Conservation (phyloP, 2,797 vertebrate species). For the Urosaurus nigricauda region DNA sequence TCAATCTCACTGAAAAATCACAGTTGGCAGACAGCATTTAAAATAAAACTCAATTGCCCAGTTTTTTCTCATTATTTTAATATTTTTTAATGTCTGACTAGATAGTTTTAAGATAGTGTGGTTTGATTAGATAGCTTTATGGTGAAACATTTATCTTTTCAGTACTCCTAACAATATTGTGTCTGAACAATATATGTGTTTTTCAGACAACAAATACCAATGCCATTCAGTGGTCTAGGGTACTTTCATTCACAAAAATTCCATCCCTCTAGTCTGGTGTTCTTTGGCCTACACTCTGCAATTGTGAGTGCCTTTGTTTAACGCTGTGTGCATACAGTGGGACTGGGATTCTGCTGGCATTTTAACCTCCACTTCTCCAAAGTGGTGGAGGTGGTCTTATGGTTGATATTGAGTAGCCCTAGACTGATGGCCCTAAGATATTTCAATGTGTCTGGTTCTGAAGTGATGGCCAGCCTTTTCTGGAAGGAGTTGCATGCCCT, state of each 20-base stretch:
- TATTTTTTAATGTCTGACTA: not conserved
- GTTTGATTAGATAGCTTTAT: not conserved
- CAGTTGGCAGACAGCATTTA: not conserved
- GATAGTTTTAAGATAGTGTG: too few species aligned
- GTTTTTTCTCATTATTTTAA: not conserved
- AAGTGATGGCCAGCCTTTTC: not conserved
- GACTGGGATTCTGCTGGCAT: not conserved
- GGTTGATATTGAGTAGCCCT: not conserved
- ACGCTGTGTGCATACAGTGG: not conserved
- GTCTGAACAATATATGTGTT: not conserved
- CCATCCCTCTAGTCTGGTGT: not conserved
- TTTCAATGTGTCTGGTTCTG: not conserved
- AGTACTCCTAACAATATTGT: too few species aligned
- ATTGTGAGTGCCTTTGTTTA: not conserved
- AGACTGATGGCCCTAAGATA: not conserved
- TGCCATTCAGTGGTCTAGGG: not conserved
- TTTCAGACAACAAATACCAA: not conserved
- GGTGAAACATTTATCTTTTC: not conserved
- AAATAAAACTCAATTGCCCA: slow-evolving; percentile 10
- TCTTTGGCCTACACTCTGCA: not conserved
- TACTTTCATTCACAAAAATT: not conserved
- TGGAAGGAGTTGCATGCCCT: too few species aligned
- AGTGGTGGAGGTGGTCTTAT: not conserved
- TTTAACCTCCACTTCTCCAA: not conserved
- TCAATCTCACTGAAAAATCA: slow-evolving; percentile 1